Base-by-base conservation (phyloP, 2,888 invertebrate species). In the Anarsia innoxiella region DNA sequence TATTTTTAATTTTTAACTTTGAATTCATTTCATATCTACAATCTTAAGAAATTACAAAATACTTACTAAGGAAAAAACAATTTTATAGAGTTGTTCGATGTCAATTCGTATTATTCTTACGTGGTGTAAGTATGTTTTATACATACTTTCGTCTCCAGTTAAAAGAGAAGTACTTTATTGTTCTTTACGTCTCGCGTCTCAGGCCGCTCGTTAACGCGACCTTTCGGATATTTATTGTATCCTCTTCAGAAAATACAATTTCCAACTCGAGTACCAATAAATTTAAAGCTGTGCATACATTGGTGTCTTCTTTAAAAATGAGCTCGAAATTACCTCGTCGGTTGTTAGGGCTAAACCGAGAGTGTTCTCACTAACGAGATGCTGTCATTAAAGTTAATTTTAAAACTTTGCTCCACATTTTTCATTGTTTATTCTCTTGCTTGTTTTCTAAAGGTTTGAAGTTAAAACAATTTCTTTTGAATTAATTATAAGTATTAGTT, bases 221-320 rank as follows among this genome's bases (percentile, higher is more conserved):
- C 78, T 80, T 77, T 77, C 56, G 66, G 59, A 77, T 77, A 79
- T 82, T 80, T 82, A 82, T 82, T 72, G 75, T 80, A 79, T 80
- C 80, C 80, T 79, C 75, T 70, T 67, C 71, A 76, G 69, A 77
- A 79, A 74, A 78, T 73, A 79, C 77, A 78, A 78, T 80, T 77
- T 79, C 77, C 78, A 78, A 74, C 64, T 73, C 63, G 62, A 71
- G 69, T 63, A 59, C 61, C 56, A 65, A 77, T 77, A 75, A 71
- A 75, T 77, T 70, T 66, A 49, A 64, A 59, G 47, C 53, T 55
- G 59, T 62, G 61, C 63, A 68, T 64, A 63, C 61, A 63, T 59
- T 60, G 50, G 46, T 49, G 52, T 61, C 50, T 56, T 50, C 49
- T 56, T 53, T 51, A 51, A 51, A 45, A 49, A 48, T 46, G 45